Percentiles rank a stretch among this genome's conserved stretches.
Evolutionary conservation across 1,140 invertebrate species (phyloP).

Genomic region (Dendroctonus valens): DNA sequence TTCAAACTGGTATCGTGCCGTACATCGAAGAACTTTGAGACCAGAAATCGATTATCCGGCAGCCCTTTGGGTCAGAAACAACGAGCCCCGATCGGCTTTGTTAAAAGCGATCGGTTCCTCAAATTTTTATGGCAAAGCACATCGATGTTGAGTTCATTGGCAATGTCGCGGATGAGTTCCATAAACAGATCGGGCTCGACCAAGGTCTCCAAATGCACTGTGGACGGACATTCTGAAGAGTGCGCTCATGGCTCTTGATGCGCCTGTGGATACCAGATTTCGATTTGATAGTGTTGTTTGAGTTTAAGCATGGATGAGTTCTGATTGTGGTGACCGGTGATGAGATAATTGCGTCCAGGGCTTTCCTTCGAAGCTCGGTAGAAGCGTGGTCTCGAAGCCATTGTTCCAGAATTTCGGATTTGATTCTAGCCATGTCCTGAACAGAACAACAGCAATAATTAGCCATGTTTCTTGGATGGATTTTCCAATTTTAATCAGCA

Average conservation of each 20-base stretch:
- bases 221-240: constrained; percentile 47
- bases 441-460: constrained; percentile 8
- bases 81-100: constrained; percentile 82
- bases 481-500: too few species aligned
- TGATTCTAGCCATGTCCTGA: constrained; percentile 54
- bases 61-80: constrained; percentile 85
- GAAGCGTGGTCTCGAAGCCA: constrained; percentile 73
- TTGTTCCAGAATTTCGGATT: constrained; percentile 61
- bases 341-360: constrained; percentile 47
- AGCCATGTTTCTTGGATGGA: background rate
- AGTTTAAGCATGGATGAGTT: constrained; percentile 49
- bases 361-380: constrained; percentile 58
- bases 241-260: constrained; percentile 63
- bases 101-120: constrained; percentile 85
- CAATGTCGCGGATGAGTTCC: constrained; percentile 90
- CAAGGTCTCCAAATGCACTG: constrained; percentile 41
- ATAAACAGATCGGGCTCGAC: constrained; percentile 81
- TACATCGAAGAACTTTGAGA: constrained; percentile 90
- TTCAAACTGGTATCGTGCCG: constrained; percentile 78
- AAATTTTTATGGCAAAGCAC: constrained; percentile 92
- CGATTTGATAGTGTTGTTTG: constrained; percentile 80
- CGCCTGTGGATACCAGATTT: constrained; percentile 71
- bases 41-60: constrained; percentile 71
- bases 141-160: constrained; percentile 91
- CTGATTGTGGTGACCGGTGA: constrained; percentile 17